These are phyloP conservation scores for Drosophila multiciliata DNA, from an alignment of 2,888 invertebrate species.

Conservation along the genomic window DNA sequence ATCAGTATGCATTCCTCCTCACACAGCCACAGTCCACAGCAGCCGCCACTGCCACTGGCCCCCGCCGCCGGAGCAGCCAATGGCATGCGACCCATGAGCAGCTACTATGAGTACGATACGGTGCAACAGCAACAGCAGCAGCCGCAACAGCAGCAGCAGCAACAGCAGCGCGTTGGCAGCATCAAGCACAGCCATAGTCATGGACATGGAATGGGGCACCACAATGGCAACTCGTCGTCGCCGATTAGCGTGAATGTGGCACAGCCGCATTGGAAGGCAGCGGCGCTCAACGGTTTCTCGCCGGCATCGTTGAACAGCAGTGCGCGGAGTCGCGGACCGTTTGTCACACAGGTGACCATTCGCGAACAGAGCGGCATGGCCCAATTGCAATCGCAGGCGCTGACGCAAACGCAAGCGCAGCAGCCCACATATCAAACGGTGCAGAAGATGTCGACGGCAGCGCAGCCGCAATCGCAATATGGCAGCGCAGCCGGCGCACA, in stretches of 20 bases:
- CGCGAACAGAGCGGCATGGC: slow-evolving; percentile 85
- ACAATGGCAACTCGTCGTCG: slow-evolving; percentile 67
- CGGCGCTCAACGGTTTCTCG: slow-evolving; percentile 83
- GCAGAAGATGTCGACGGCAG: slow-evolving; percentile 64
- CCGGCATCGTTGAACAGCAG: slow-evolving; percentile 83
- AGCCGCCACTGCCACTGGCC: slow-evolving; percentile 17
- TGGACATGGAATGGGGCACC: slow-evolving; percentile 67
- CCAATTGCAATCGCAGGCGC: slow-evolving; percentile 51
- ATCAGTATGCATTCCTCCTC: slow-evolving; percentile 77
- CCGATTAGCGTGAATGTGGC: slow-evolving; percentile 68
- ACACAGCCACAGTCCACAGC: slow-evolving; percentile 38
- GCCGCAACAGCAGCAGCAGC: slow-evolving; percentile 88
- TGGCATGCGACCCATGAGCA: slow-evolving; percentile 89
- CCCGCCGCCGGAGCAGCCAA: slow-evolving; percentile 37
- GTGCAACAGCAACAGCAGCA: slow-evolving; percentile 90
- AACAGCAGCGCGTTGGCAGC: slow-evolving; percentile 87
- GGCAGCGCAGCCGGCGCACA: slow-evolving; percentile 75
- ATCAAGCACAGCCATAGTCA: slow-evolving; percentile 82
- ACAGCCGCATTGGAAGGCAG: slow-evolving; percentile 83
- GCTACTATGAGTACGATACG: slow-evolving; percentile 94
- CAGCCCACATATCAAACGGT: slow-evolving; percentile 83
- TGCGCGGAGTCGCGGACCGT: slow-evolving; percentile 86
- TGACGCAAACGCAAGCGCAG: slow-evolving; percentile 26
- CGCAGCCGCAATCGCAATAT: slow-evolving; percentile 62
- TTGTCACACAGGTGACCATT: slow-evolving; percentile 88